phyloP scores from a whole-genome alignment of 1,140 invertebrate species.

The Solen grandis region DNA sequence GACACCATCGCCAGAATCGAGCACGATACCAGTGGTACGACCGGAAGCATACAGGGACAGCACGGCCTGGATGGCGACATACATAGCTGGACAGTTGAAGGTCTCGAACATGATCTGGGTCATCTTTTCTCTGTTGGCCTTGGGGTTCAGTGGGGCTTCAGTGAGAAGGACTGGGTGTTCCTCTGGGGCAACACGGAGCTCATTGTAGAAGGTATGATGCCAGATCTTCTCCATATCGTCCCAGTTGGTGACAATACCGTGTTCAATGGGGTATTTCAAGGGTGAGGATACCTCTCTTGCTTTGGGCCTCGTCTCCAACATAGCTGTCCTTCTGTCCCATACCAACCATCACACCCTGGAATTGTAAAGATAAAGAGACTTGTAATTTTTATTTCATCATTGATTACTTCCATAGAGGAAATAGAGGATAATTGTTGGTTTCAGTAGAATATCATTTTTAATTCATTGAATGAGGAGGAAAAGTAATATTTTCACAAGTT shows the following conservation, averaged over 20 bases:
- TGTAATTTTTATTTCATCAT: too few relatives aligned
- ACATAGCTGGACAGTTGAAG: conserved; percentile 96
- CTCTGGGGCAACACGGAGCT: conserved; percentile 93
- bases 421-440: too few relatives aligned
- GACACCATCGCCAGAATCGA: conserved; percentile 94
- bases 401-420: too few relatives aligned
- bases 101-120: conserved; percentile 82
- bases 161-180: conserved; percentile 82
- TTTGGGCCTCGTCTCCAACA: too few relatives aligned
- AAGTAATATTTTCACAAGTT: too few relatives aligned
- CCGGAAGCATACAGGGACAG: conserved; percentile 93
- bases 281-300: too few relatives aligned
- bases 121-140: conserved; percentile 81
- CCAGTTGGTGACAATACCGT: conserved; percentile 84
- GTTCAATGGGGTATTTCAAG: conserved; percentile 83
- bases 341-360: too few relatives aligned
- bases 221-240: conserved; percentile 95
- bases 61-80: conserved; percentile 94
- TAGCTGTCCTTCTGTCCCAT: too few relatives aligned
- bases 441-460: too few relatives aligned
- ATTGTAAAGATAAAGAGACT: too few relatives aligned
- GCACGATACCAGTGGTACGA: conserved; percentile 95
- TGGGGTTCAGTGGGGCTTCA: conserved; percentile 79
- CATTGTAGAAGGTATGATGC: conserved; percentile 88
- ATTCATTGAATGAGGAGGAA: too few relatives aligned